Evolutionary conservation across 2,113 vertebrate genomes (phyloP), one percentile per base, ranked within the genome.

Genomic region (Tachysurus vachellii): DNA sequence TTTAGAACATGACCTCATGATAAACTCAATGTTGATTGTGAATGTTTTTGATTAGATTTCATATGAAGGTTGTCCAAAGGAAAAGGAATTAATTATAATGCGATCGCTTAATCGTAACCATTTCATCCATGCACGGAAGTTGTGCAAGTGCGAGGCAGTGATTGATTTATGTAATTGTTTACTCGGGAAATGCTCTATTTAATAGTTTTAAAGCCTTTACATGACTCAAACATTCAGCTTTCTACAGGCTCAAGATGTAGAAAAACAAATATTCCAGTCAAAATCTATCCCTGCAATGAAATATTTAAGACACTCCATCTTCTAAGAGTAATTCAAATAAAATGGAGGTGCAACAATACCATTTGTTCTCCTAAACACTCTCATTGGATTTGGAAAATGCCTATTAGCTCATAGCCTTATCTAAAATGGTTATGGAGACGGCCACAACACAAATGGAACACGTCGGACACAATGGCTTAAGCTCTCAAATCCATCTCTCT

Each of bases 401-500:
- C 86, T 64, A 82, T 82, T 88, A 83, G 82, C 73, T 71, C 42
- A 54, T 86, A 86, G 73, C 64, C 80, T 89, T 79, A 85, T 90
- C 84, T 90, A 56, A 88, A 90, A 84, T 57, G 42, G 80, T 86
- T 84, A 90, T 88, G 66, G 64, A 88, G 81, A 57, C 28, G 50
- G n/a, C 57, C 26, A 28, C 57, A 57, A 87, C 44, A 62, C 59
- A 87, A 89, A 82, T 83, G 80, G 73, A 76, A 85, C 16, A 80
- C 81, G 53, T 62, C 84, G 85, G 82, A 87, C 87, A 81, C 82
- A 85, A 82, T 83, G 83, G 85, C 85, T 71, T 77, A 70, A 50
- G 68, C 85, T 88, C 68, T 86, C 62, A 36, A 84, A 86, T 90
- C 66, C 86, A 83, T 87, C 81, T 83, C 82, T 87, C 88, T 85